Evolutionary conservation across 2,888 invertebrate species (phyloP).

Genomic region (Vandiemenella viatica): DNA sequence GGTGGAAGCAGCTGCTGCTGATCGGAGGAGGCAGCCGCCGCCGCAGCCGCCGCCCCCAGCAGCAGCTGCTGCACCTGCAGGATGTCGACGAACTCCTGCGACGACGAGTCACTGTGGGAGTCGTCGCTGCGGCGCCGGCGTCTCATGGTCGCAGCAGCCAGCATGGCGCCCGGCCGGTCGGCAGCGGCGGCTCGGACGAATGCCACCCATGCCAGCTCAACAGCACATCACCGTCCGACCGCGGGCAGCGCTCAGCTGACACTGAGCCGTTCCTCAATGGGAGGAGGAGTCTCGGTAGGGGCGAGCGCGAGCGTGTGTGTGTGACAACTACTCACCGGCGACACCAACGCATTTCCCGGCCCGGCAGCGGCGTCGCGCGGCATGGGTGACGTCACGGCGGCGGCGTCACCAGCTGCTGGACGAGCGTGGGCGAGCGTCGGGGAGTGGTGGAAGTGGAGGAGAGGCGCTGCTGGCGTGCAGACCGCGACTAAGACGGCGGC

Average conservation of each 20-base stretch:
- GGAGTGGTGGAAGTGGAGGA: not conserved
- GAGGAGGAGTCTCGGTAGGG: not conserved
- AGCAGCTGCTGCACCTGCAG: conserved; percentile 64
- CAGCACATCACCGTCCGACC: no score
- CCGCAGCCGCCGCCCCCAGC: conserved; percentile 31
- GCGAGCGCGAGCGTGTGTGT: not conserved
- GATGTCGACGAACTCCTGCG: conserved; percentile 66
- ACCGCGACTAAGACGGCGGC: no score
- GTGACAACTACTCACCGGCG: not conserved
- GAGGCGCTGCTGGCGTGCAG: not conserved
- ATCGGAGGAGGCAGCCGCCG: conserved; percentile 21
- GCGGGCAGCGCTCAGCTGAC: not conserved
- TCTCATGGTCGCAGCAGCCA: not conserved
- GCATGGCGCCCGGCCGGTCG: not conserved
- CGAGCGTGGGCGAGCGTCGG: not conserved
- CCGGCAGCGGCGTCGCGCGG: not conserved
- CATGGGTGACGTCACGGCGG: conserved; percentile 1
- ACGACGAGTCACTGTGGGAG: conserved; percentile 22
- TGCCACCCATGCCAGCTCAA: not conserved
- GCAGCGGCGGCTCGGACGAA: not conserved
- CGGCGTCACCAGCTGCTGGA: not conserved
- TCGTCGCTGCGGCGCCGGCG: conserved; percentile 29
- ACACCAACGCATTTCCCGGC: conserved; percentile 1
- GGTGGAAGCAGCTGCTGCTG: conserved; percentile 14
- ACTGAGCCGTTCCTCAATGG: not conserved